These are phyloP conservation scores for Festucalex cinctus DNA, from an alignment of 2,113 vertebrate species.

Conservation along the genomic window DNA sequence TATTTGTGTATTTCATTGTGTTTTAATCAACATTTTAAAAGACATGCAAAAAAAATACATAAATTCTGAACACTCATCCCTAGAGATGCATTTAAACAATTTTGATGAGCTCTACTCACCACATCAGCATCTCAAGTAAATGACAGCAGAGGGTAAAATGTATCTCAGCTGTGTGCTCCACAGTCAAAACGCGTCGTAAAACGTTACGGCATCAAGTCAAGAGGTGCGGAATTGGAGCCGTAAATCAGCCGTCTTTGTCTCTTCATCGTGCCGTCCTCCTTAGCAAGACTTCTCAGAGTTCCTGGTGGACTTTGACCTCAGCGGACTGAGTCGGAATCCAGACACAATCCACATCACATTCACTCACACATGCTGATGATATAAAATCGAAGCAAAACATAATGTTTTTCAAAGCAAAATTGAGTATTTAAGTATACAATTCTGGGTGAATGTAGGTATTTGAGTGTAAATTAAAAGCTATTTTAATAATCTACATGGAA, in stretches of 20 bases:
- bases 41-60: background rate
- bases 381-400: background rate
- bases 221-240: conserved; percentile 23
- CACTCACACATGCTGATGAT: background rate
- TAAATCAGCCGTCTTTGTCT: conserved; percentile 53
- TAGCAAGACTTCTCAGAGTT: conserved; percentile 23
- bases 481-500: no score
- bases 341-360: background rate
- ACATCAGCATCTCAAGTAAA: conserved; percentile 19
- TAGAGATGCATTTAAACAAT: background rate
- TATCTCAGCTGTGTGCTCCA: conserved; percentile 51
- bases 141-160: conserved; percentile 45
- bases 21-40: background rate
- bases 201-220: conserved; percentile 50
- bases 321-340: background rate
- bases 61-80: background rate
- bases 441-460: background rate
- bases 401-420: no score
- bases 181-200: conserved; percentile 61
- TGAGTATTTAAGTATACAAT: background rate
- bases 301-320: conserved; percentile 2
- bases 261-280: conserved; percentile 31
- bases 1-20: background rate
- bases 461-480: background rate
- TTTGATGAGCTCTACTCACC: background rate